Percentiles rank a stretch among this genome's conserved stretches.
phyloP scores from a whole-genome alignment of 2,113 vertebrate species.

The Hippocampus abdominalis region DNA sequence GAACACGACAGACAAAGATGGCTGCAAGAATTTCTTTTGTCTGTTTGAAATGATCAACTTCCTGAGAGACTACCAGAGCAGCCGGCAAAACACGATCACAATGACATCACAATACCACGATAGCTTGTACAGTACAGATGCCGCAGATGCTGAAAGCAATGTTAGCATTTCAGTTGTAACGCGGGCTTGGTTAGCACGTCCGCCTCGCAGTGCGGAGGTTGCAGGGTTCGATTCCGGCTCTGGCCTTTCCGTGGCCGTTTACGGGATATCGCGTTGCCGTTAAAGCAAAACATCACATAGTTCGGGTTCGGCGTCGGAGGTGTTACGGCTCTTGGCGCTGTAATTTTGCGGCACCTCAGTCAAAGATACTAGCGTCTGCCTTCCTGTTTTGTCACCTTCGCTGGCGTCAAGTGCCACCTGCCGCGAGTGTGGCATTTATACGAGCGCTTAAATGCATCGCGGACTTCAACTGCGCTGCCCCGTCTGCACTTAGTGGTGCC shows the following conservation, averaged over 20 bases:
- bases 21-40: background rate
- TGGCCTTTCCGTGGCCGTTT: background rate
- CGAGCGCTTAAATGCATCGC: slow-evolving; percentile 53
- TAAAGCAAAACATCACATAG: background rate
- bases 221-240: too few relatives aligned
- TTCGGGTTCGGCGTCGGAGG: background rate
- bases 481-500: slow-evolving; percentile 64
- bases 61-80: background rate
- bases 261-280: background rate
- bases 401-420: slow-evolving; percentile 9
- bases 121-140: slow-evolving; percentile 32
- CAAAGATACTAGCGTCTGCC: background rate
- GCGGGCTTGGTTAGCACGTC: background rate
- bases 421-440: slow-evolving; percentile 35
- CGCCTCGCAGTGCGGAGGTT: too few relatives aligned
- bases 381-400: background rate
- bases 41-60: too few relatives aligned
- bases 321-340: background rate
- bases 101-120: slow-evolving; percentile 60
- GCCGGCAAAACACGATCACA: slow-evolving; percentile 57
- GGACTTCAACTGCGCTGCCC: slow-evolving; percentile 39
- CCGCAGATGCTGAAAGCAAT: background rate
- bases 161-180: background rate
- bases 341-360: background rate
- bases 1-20: slow-evolving; percentile 11